A percentile compares a stretch with the other conserved stretches of the same genome.
Conservation (phyloP, 1,140 invertebrate genomes). For the Augochlora pura region DNA sequence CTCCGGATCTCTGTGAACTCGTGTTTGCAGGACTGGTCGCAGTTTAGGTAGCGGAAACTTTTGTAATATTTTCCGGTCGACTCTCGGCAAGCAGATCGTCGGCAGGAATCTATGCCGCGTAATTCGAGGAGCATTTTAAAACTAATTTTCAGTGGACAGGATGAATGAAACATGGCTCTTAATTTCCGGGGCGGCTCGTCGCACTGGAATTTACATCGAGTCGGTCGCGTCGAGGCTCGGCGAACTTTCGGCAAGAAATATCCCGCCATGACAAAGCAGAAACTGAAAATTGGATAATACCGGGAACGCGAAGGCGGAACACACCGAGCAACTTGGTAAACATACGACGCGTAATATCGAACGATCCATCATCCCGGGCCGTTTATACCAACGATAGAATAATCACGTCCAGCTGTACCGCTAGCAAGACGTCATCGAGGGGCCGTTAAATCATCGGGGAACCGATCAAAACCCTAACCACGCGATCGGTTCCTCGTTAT, state of each 20-base stretch:
- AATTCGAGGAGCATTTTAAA: background rate
- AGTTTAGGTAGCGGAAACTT: too few species aligned
- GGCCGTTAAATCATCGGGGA: background rate
- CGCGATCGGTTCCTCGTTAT: slow-evolving; percentile 20
- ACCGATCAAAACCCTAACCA: slow-evolving; percentile 5
- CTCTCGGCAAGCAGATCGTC: background rate
- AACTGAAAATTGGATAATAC: background rate
- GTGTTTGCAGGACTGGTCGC: too few species aligned
- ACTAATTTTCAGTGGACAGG: background rate
- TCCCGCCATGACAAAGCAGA: background rate
- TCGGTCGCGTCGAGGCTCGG: background rate
- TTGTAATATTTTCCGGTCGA: too few species aligned
- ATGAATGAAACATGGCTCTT: slow-evolving; percentile 5
- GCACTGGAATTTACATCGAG: background rate
- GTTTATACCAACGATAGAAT: background rate
- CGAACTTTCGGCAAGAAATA: background rate
- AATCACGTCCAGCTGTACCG: slow-evolving; percentile 9
- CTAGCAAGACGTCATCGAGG: slow-evolving; percentile 2
- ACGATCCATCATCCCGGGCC: slow-evolving; percentile 12
- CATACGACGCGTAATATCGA: background rate
- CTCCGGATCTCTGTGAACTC: too few species aligned
- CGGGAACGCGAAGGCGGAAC: background rate
- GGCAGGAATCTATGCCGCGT: background rate
- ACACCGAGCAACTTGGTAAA: too few species aligned
- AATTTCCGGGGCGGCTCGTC: background rate